Base-by-base conservation (phyloP, 1,140 invertebrate genomes). In the Bombus sylvicola region DNA sequence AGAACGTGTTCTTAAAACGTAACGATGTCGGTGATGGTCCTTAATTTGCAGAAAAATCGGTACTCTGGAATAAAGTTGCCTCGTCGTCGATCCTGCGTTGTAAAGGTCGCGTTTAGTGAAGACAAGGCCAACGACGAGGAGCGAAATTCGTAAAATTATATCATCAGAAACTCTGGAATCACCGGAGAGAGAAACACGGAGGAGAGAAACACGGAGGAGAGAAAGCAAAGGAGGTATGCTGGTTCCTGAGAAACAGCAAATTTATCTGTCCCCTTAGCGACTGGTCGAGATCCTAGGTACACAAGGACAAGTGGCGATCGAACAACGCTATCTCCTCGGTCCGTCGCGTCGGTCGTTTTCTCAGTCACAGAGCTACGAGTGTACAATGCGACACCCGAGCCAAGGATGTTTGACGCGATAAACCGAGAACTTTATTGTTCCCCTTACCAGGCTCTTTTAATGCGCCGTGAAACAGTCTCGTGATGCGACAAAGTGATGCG, bases 401-500 rank as follows among this genome's bases (percentile, higher is more conserved):
- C 71, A 64, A 91, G 92, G 86, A 91, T 91, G 91, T 91, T 93
- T 90, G 82, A 84, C 64, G 85, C 85, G 92, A 94, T 93, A 94
- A 94, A 88, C 62, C 62, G 62, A 82, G 87, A 34, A 84, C 86
- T 93, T 91, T 91, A 91, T 91, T 87, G 81, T 80, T 85, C 83
- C 71, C 64, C 22, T 13, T 28, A 53, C 8, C 66, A 8, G 22
- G 31, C 75, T 68, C 84, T 90, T 86, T 90, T 80, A 82, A 90
- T 88, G 87, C 82, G 78, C 53, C 80, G 34, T 64, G 66, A 81
- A 64, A 47, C 71, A 34, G 43, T 1, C 41, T 68, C 28, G 43
- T 18, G 12, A 34, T 28, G 47, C 10, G 10, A 8, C 41, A 28
- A 37, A 69, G 66, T 18, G 66, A 69, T 18, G 31, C 9, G 31